Percentiles rank a stretch among this genome's conserved stretches.
These are phyloP conservation scores for Heliconius charithonia DNA, from an alignment of 2,888 invertebrate genomes.

Conservation along the genomic window DNA sequence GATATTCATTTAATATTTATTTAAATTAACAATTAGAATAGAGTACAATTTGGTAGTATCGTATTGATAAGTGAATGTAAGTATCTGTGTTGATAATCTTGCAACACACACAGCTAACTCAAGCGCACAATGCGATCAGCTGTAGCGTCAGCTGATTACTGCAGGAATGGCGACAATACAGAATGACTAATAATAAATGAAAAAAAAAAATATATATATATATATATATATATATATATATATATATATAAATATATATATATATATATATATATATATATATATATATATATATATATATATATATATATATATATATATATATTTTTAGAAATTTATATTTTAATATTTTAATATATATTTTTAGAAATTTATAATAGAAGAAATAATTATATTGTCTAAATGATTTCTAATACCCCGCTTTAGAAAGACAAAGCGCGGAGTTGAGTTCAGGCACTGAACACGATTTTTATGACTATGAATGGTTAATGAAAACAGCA, in stretches of 20 bases:
- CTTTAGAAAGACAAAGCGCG: no score
- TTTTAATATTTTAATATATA: no score
- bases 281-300: not conserved
- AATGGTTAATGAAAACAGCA: no score
- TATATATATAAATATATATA: not conserved
- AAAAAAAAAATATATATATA: not conserved
- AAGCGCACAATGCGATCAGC: slow-evolving; percentile 32
- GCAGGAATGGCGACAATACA: slow-evolving; percentile 24
- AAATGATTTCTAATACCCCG: no score
- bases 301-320: no score
- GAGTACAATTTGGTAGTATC: not conserved
- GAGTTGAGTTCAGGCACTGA: no score
- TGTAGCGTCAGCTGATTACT: slow-evolving; percentile 35
- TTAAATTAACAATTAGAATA: not conserved
- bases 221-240: not conserved
- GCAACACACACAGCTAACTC: not conserved
- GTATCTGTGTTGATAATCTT: slow-evolving; percentile 26
- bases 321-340: no score
- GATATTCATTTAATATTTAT: not conserved
- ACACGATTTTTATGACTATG: no score
- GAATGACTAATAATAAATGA: not conserved
- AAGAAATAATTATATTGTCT: no score
- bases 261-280: not conserved
- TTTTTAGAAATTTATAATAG: no score
- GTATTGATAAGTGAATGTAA: slow-evolving; percentile 1